Conservation (phyloP, 92 coral and sea anemone genomes). For the Montipora capitata region DNA sequence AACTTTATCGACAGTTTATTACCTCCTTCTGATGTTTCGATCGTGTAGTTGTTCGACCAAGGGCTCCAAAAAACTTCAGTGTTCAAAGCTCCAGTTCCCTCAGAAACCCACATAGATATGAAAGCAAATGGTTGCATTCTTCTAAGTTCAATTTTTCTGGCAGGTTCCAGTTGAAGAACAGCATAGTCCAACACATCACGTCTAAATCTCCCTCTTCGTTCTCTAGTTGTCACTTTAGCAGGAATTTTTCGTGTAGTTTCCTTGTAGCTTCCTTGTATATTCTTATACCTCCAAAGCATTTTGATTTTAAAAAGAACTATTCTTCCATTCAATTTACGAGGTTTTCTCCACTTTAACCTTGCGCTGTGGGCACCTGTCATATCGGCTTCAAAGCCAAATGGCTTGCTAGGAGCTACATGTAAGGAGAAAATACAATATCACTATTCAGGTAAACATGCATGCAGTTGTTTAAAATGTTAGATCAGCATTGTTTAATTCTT, state of each 20-base stretch:
- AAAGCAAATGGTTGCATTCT: constrained; percentile 79
- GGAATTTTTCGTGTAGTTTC: constrained; percentile 43
- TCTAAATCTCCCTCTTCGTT: constrained; percentile 29
- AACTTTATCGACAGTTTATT: not conserved
- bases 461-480: too few relatives aligned
- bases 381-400: constrained; percentile 57
- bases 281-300: constrained; percentile 68
- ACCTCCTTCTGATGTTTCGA: constrained; percentile 89
- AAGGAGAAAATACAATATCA: not conserved
- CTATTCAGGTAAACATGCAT: too few relatives aligned
- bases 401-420: constrained; percentile 72
- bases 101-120: constrained; percentile 75
- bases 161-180: constrained; percentile 65
- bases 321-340: constrained; percentile 68
- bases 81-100: constrained; percentile 68
- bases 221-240: constrained; percentile 59
- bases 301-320: constrained; percentile 54
- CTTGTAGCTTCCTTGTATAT: constrained; percentile 19
- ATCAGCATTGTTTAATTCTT: too few relatives aligned
- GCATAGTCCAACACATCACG: not conserved
- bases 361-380: constrained; percentile 49
- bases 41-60: constrained; percentile 43
- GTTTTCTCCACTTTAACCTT: constrained; percentile 69
- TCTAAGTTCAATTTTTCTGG: constrained; percentile 74
- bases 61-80: constrained; percentile 75